Evolutionary conservation across 2,888 invertebrate species (phyloP).

Genomic region (Allacma fusca): DNA sequence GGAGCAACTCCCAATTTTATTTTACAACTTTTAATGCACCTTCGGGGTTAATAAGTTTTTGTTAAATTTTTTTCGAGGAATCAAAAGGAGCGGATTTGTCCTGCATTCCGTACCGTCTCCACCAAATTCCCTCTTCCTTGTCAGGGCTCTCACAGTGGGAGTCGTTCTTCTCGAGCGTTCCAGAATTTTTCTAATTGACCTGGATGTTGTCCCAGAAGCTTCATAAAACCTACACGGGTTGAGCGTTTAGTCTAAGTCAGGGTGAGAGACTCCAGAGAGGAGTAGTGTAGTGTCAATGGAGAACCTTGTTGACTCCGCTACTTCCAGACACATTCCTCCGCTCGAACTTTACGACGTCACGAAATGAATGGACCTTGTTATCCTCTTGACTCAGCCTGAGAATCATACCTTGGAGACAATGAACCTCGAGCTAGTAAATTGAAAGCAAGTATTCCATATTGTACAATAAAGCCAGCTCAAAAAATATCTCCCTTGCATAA

Average conservation of each 20-base stretch:
- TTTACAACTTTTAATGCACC: slow-evolving; percentile 28
- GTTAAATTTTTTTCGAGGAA: slow-evolving; percentile 24
- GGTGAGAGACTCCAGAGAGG: too few relatives aligned
- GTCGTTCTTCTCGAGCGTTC: background rate
- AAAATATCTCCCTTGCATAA: background rate
- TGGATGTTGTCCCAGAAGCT: background rate
- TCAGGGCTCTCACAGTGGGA: background rate
- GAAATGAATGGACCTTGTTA: slow-evolving; percentile 8
- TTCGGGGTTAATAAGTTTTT: slow-evolving; percentile 34
- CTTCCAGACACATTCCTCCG: background rate
- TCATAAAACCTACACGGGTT: background rate
- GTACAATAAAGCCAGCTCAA: background rate
- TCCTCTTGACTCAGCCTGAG: slow-evolving; percentile 9
- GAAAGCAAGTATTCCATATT: slow-evolving; percentile 3
- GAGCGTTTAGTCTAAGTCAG: too few relatives aligned
- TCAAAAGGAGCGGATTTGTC: slow-evolving; percentile 6
- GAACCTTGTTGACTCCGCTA: background rate
- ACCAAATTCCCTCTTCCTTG: background rate
- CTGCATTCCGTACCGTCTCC: background rate
- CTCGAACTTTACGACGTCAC: slow-evolving; percentile 1
- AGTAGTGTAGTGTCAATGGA: background rate
- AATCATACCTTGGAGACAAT: slow-evolving; percentile 16
- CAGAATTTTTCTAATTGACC: slow-evolving; percentile 9
- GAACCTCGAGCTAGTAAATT: slow-evolving; percentile 3
- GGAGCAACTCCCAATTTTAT: slow-evolving; percentile 14